A percentile compares a stretch with the other conserved stretches of the same genome.
Conservation (phyloP, 2,888 invertebrate species). For the Podabrus alpinus region DNA sequence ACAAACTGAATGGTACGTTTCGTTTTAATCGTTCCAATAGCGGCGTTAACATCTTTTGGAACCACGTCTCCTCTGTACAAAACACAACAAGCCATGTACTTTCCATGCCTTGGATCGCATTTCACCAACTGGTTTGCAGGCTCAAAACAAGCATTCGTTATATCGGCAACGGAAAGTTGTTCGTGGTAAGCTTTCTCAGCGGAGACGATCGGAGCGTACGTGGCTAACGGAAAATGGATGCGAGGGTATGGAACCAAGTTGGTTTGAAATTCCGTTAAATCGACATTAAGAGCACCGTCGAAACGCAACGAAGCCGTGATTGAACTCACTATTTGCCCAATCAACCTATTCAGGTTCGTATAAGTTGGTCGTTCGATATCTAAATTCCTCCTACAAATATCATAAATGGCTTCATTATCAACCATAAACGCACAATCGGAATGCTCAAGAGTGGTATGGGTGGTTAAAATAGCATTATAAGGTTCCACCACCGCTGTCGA, state of each 20-base stretch:
- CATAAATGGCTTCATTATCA: constrained; percentile 55
- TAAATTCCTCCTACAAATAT: constrained; percentile 64
- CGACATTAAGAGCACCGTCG: constrained; percentile 64
- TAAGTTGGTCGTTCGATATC: constrained; percentile 66
- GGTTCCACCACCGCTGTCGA: constrained; percentile 61
- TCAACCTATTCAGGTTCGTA: constrained; percentile 67
- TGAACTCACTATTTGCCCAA: constrained; percentile 61
- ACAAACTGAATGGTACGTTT: constrained; percentile 55
- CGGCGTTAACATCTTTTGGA: constrained; percentile 60
- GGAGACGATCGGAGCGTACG: constrained; percentile 63
- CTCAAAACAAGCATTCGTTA: constrained; percentile 67
- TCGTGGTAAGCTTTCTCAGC: constrained; percentile 65
- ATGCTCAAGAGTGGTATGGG: constrained; percentile 65
- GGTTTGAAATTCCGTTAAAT: constrained; percentile 65
- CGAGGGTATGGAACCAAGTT: constrained; percentile 64
- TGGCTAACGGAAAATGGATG: constrained; percentile 64
- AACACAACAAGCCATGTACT: constrained; percentile 65
- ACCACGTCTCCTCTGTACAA: constrained; percentile 54
- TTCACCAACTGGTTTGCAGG: constrained; percentile 64
- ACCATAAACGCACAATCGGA: constrained; percentile 67
- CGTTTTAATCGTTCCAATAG: constrained; percentile 63
- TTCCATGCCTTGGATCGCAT: constrained; percentile 59
- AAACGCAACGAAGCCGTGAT: constrained; percentile 65
- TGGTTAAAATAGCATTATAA: constrained; percentile 66
- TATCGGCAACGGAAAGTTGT: constrained; percentile 61